Evolutionary conservation across 2,888 invertebrate genomes (phyloP), one percentile per base, ranked within the genome.

Genomic region (Lepidocyrtoides sp.): DNA sequence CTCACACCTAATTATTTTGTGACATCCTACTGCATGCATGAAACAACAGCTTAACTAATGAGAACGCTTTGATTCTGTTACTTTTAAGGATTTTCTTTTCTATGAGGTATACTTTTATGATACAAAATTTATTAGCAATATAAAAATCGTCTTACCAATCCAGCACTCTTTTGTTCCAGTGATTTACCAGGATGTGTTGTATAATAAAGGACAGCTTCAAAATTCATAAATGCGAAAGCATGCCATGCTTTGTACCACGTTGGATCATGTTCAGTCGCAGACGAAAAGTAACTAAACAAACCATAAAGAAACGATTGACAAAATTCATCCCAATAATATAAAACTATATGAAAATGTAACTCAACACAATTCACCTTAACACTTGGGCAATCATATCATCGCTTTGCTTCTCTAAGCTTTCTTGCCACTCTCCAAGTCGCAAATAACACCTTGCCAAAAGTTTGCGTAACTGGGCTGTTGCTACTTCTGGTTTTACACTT

Each of bases 221-320:
- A 99, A 95, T 99, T 99, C 97, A 99, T 99, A 95, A 98, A 98
- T 0, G 99, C 99, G 97, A 98, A 99, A 0, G 98, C 97, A 95
- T 99, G 99, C 99, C 99, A 99, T 0, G 99, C 99, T 96, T 98
- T 98, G 95, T 98, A 98, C 98, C 99, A 99, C 83, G 97, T 97
- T 0, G 97, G 96, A 94, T 98, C 98, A 93, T 97, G 97, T 92
- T 97, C 97, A 0, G 98, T 98, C 0, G 99, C 98, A n/a, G 97
- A 96, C 48, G 96, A 96, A 95, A 98, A 99, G 95, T 97, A 98
- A 32, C 93, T 94, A 87, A 36, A 32, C 44, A 23, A 44, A 54
- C 12, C n/a, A n/a, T 54, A 54, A 20, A 36, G 1, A 36, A 8
- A 29, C n/a, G 8, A 36, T 20, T 23, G 17, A 4, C 44, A 8